Evolutionary conservation across 2,888 invertebrate genomes (phyloP).

Genomic region (Strigamia maritima): DNA sequence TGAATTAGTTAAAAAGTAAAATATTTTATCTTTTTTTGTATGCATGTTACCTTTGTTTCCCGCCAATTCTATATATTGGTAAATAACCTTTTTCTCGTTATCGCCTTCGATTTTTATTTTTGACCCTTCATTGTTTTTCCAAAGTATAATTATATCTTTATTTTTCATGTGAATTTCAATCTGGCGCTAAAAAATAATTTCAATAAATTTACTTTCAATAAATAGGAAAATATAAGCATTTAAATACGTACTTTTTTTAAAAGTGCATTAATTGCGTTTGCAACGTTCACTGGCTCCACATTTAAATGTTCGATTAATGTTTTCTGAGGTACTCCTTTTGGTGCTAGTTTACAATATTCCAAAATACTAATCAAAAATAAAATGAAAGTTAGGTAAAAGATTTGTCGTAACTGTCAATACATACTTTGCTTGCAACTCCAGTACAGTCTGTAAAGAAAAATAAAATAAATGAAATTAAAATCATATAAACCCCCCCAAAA

Average conservation of each 20-base stretch:
- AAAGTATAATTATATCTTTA: slow-evolving; percentile 55
- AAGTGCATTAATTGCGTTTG: slow-evolving; percentile 69
- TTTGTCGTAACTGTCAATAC: slow-evolving; percentile 44
- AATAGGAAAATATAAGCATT: not conserved
- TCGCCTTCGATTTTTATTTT: slow-evolving; percentile 68
- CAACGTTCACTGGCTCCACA: slow-evolving; percentile 52
- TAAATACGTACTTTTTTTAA: slow-evolving; percentile 63
- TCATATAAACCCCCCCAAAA: not conserved
- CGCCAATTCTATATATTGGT: slow-evolving; percentile 87
- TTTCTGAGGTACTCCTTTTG: slow-evolving; percentile 80
- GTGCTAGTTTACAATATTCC: slow-evolving; percentile 66
- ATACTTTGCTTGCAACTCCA: not conserved
- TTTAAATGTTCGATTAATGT: slow-evolving; percentile 68
- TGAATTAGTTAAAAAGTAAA: not conserved
- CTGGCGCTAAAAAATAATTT: slow-evolving; percentile 49
- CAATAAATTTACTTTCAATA: not conserved
- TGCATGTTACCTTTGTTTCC: slow-evolving; percentile 65
- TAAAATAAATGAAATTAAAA: too few relatives aligned
- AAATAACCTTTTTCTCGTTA: slow-evolving; percentile 91
- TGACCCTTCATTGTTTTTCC: slow-evolving; percentile 68
- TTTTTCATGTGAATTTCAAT: slow-evolving; percentile 52
- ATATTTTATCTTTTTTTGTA: not conserved
- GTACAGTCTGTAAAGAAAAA: too few relatives aligned
- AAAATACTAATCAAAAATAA: slow-evolving; percentile 58
- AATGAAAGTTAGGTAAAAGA: not conserved